Percentiles rank a stretch among this genome's conserved stretches.
phyloP scores from a whole-genome alignment of 2,797 vertebrate species.

The Coregonus suidteri region DNA sequence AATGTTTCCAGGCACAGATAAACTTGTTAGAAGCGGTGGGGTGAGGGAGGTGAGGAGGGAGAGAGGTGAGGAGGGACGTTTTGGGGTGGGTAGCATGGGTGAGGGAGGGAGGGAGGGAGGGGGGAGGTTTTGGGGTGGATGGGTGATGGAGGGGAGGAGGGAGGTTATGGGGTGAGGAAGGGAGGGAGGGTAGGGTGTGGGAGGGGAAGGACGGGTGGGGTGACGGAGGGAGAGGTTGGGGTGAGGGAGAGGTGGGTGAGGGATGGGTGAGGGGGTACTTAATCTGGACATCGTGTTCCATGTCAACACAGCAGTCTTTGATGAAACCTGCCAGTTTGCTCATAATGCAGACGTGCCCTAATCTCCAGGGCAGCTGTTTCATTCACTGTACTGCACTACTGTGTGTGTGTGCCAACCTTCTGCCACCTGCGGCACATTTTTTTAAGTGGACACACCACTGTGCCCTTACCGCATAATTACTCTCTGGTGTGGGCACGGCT shows the following conservation, averaged over 20 bases:
- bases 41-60: constrained; percentile 6
- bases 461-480: constrained; percentile 4
- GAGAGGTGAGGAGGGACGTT: constrained; percentile 12
- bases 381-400: constrained; percentile 66
- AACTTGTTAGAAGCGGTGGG: neutral
- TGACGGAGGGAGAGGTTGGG: neutral
- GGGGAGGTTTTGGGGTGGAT: neutral
- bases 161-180: neutral
- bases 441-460: constrained; percentile 54
- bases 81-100: neutral
- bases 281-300: constrained; percentile 73
- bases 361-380: constrained; percentile 78
- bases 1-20: constrained; percentile 59
- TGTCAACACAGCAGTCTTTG: constrained; percentile 74
- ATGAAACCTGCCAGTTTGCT: constrained; percentile 70
- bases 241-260: neutral
- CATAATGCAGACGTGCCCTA: constrained; percentile 72
- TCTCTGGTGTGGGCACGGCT: neutral
- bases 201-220: constrained; percentile 6
- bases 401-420: constrained; percentile 39
- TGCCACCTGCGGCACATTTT: constrained; percentile 65
- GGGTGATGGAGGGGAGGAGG: neutral
- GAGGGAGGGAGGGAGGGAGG: neutral
- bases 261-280: constrained; percentile 45
- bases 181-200: neutral